phyloP scores from a whole-genome alignment of 2,888 invertebrate species.

The Strigamia crassipes region DNA sequence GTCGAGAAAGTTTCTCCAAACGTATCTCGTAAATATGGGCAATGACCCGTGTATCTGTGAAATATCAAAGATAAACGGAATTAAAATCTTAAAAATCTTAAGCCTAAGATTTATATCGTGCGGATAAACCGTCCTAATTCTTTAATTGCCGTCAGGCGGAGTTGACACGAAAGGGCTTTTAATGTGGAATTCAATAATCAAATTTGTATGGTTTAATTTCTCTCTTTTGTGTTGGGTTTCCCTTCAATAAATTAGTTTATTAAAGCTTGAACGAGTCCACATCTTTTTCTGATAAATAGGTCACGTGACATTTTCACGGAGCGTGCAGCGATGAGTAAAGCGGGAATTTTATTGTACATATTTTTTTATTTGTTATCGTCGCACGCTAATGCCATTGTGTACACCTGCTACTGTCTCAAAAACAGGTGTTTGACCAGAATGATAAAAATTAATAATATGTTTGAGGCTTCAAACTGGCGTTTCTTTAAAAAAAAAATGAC shows the following conservation, averaged over 20 bases:
- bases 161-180: background rate
- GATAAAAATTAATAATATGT: background rate
- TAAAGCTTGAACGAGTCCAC: background rate
- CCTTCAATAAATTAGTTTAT: background rate
- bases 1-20: conserved; percentile 23
- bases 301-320: background rate
- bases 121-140: background rate
- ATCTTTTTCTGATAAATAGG: background rate
- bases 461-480: background rate
- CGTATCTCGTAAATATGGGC: background rate
- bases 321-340: background rate
- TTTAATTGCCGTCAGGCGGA: background rate
- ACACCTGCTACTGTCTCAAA: background rate
- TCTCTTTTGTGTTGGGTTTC: background rate
- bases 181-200: background rate
- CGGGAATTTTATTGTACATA: background rate
- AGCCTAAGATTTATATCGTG: background rate
- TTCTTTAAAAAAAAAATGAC: background rate
- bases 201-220: background rate
- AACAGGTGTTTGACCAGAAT: background rate
- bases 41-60: conserved; percentile 10
- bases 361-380: background rate
- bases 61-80: background rate
- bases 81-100: background rate
- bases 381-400: background rate